Base-by-base conservation (phyloP, 2,797 vertebrate genomes). In the Acanthiza pusilla region DNA sequence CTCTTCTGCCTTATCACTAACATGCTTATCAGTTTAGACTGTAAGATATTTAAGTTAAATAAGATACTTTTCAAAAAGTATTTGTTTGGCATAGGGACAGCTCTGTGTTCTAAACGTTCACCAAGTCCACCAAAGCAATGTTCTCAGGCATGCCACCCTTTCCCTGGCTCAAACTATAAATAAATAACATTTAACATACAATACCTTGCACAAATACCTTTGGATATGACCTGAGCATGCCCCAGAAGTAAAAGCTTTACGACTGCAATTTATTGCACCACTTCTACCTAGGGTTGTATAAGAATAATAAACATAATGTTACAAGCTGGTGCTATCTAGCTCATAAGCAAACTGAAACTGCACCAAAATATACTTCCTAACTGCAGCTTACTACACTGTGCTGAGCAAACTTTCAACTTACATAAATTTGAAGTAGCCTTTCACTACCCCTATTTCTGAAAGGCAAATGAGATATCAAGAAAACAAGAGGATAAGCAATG, bases 211-310 rank as follows among this genome's bases (percentile, higher is more conserved):
- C 30, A 53, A 77, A 66, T 25, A 30, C 27, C 25, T 67, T 29
- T 6, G 5, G 13, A 34, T 16, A 11, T 50, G 66, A 55, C 11
- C 27, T 51, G 42, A 0, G 1, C 47, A 60, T 6, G 2, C 23
- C 61, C n/a, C 34, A 77, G 50, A 91, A 81, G 4, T 12, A 27
- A 89, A 80, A 85, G 22, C 5, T 3, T 32, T 62, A 57, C 1
- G 12, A 66, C 17, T 29, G 40, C 26, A 16, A 40, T 73, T 79
- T 70, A 55, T 43, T 60, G 65, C 21, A 23, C 13, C 5, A 10
- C 19, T 84, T 61, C 32, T 51, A 47, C 36, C 42, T 73, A 27
- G 26, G 40, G 29, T 43, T 61, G 12, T 6, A 7, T 23, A 82
- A 36, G 38, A 60, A 76, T 30, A 85, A 79, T 42, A 40, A 79